Percentiles rank a stretch among this genome's conserved stretches.
Evolutionary conservation across 2,797 vertebrate genomes (phyloP).

Genomic region (Cyclopterus lumpus): DNA sequence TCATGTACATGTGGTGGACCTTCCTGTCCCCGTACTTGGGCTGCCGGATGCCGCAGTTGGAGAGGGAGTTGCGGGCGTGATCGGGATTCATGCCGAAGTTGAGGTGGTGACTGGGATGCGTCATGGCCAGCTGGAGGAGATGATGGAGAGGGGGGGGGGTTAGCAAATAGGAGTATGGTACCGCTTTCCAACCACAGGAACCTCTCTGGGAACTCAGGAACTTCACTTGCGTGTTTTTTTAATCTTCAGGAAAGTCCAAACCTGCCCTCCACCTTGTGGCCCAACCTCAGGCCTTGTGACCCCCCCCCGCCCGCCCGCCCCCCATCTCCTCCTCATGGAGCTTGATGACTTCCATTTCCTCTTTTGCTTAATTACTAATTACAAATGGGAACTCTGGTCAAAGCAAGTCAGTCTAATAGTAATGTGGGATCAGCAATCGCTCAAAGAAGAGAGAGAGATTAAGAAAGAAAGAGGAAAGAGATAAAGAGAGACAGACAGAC

Average conservation of each 20-base stretch:
- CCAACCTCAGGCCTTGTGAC: not conserved
- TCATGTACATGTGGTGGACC: conserved; percentile 99
- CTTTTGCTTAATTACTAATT: conserved; percentile 28
- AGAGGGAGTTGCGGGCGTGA: conserved; percentile 97
- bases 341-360: no score
- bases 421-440: conserved; percentile 22
- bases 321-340: no score
- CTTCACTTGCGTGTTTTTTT: no score
- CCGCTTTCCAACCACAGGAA: not conserved
- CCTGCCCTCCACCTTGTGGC: not conserved
- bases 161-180: not conserved
- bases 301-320: not conserved
- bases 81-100: conserved; percentile 99
- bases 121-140: conserved; percentile 92
- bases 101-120: conserved; percentile 98
- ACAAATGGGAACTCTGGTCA: conserved; percentile 21
- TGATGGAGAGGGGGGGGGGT: not conserved
- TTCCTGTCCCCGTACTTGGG: conserved; percentile 98
- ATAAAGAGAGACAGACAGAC: no score
- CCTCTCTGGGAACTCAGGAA: not conserved
- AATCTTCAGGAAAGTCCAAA: no score
- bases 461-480: no score
- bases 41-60: conserved; percentile 97
- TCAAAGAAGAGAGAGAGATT: no score
- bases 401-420: conserved; percentile 18